Evolutionary conservation across 2,113 vertebrate species (phyloP).

Genomic region (Cyphomyrus plagiostoma): DNA sequence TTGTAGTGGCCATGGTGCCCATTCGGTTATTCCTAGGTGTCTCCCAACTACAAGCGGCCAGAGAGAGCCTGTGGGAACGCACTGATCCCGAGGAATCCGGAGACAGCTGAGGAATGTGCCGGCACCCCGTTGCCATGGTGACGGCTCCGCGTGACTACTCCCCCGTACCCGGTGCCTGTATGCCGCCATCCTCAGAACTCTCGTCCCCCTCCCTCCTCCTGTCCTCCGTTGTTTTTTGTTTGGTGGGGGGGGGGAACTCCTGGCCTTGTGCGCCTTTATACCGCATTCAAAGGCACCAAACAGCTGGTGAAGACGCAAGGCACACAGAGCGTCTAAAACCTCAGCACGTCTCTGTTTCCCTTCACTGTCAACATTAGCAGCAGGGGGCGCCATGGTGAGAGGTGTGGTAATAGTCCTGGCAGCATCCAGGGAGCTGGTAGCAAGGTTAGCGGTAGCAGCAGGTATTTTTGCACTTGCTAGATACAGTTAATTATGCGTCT

Average conservation of each 20-base stretch:
- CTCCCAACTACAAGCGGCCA: background rate
- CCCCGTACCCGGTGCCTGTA: background rate
- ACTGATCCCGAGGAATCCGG: background rate
- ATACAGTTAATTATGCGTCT: background rate
- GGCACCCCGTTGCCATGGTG: slow-evolving; percentile 9
- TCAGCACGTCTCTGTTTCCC: background rate
- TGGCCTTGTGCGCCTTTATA: background rate
- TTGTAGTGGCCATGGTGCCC: no score
- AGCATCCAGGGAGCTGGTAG: background rate
- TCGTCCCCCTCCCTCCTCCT: background rate
- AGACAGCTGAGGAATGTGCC: slow-evolving; percentile 11
- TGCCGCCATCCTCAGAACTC: background rate
- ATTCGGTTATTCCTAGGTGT: background rate
- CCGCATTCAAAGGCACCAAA: background rate
- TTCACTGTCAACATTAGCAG: background rate
- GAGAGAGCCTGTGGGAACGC: background rate
- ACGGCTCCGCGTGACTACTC: slow-evolving; percentile 15
- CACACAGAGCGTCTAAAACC: background rate
- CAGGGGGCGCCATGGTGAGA: background rate
- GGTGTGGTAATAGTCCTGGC: background rate
- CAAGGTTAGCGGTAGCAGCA: background rate
- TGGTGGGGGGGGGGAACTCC: background rate
- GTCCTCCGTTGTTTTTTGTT: background rate
- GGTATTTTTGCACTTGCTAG: background rate
- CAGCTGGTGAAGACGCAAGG: background rate